Evolutionary conservation across 1,140 invertebrate genomes (phyloP).

Genomic region (Penaeus vannamei): DNA sequence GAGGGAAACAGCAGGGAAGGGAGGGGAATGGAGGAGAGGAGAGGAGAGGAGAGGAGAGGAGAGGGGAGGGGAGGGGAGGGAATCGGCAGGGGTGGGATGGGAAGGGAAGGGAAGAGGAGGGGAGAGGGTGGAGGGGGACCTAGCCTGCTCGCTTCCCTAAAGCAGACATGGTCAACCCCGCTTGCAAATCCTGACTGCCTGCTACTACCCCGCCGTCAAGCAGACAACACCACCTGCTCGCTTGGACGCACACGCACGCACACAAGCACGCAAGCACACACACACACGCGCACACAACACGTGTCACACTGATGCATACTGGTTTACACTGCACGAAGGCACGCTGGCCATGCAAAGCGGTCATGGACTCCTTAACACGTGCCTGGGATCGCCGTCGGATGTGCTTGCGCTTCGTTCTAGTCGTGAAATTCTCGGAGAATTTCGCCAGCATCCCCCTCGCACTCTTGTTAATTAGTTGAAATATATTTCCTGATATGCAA

Average conservation of each 20-base stretch:
- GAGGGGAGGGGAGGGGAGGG: too few species aligned
- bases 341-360: not conserved
- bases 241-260: conserved; percentile 27
- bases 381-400: not conserved
- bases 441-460: not conserved
- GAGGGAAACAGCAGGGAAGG: not conserved
- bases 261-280: conserved; percentile 41
- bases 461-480: too few species aligned
- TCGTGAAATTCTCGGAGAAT: not conserved
- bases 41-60: not conserved
- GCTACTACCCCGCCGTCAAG: not conserved
- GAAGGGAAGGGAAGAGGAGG: not conserved
- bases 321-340: not conserved
- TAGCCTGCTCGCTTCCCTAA: not conserved
- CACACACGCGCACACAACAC: not conserved
- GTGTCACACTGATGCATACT: not conserved
- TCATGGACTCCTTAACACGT: not conserved
- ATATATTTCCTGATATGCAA: too few species aligned
- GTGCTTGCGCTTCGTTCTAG: too few species aligned
- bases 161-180: too few species aligned
- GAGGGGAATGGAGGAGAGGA: not conserved
- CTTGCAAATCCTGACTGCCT: too few species aligned
- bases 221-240: not conserved
- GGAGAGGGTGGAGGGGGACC: not conserved
- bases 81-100: not conserved